These are phyloP conservation scores for Hipposideros larvatus DNA, from an alignment of 2,797 vertebrate species.

Conservation along the genomic window DNA sequence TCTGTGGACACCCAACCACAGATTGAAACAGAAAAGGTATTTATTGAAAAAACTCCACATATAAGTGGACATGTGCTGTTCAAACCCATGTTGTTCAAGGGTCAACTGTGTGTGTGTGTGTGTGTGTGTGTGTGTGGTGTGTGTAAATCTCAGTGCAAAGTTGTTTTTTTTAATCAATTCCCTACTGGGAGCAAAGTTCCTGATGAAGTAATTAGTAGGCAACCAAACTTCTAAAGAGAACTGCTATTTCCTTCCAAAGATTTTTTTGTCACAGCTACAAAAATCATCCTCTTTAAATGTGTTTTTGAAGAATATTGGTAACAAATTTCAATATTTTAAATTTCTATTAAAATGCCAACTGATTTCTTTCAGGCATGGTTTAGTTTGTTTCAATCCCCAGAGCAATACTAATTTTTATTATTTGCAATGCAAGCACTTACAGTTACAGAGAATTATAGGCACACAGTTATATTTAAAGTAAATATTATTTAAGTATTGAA, in stretches of 20 bases:
- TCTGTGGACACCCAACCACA: too few species aligned
- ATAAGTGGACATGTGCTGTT: not conserved
- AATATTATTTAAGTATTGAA: constrained; percentile 78
- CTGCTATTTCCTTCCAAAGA: constrained; percentile 58
- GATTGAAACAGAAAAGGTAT: too few species aligned
- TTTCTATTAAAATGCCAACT: constrained; percentile 69
- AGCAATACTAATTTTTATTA: constrained; percentile 67
- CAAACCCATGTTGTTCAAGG: not conserved
- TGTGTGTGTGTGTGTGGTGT: too few species aligned
- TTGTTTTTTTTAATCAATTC: constrained; percentile 45
- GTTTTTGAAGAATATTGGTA: constrained; percentile 65
- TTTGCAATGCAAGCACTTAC: constrained; percentile 47
- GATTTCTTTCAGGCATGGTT: constrained; percentile 69
- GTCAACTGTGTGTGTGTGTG: not conserved
- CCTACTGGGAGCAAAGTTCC: constrained; percentile 24
- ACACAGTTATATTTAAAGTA: constrained; percentile 69
- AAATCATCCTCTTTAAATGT: constrained; percentile 61
- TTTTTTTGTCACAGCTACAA: constrained; percentile 39
- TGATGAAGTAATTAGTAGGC: constrained; percentile 52
- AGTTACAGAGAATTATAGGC: constrained; percentile 61
- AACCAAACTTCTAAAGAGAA: constrained; percentile 61
- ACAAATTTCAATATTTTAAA: constrained; percentile 66
- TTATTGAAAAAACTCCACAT: too few species aligned
- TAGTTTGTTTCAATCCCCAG: constrained; percentile 53
- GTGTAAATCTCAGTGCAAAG: constrained; percentile 20